Conservation (phyloP, 1,140 invertebrate species). For the Heliconius melpomene region DNA sequence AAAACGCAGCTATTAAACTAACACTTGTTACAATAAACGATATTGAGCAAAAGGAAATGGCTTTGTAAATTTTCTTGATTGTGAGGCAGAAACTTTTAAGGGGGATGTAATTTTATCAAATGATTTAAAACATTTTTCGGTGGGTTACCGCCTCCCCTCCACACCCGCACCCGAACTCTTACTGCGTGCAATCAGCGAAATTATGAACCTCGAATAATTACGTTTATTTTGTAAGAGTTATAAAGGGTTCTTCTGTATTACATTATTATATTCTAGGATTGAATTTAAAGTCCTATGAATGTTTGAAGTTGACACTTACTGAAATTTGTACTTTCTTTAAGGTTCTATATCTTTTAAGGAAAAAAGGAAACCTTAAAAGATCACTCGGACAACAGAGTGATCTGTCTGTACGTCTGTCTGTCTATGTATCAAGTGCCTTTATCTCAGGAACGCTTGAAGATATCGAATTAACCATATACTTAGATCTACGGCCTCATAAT, state of each 20-base stretch:
- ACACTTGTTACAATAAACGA: conserved; percentile 13
- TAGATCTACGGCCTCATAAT: too few species aligned
- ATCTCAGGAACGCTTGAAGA: too few species aligned
- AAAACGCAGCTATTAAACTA: conserved; percentile 12
- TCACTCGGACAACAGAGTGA: too few species aligned
- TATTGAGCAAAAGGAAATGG: conserved; percentile 12
- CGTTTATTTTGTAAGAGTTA: conserved; percentile 6
- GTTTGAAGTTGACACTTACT: neutral
- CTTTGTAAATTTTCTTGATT: conserved; percentile 26
- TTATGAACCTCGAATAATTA: conserved; percentile 26
- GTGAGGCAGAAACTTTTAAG: conserved; percentile 31
- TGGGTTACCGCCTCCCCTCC: conserved; percentile 18
- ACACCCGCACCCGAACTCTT: conserved; percentile 11
- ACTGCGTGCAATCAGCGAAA: conserved; percentile 8
- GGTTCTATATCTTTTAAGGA: too few species aligned
- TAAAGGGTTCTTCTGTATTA: neutral
- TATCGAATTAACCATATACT: too few species aligned
- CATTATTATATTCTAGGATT: neutral
- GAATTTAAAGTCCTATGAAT: neutral
- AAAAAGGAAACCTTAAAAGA: too few species aligned
- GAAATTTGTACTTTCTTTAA: too few species aligned
- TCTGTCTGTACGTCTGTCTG: too few species aligned
- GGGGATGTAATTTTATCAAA: conserved; percentile 37
- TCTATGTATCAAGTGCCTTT: too few species aligned
- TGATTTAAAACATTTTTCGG: conserved; percentile 46